phyloP scores from a whole-genome alignment of 2,113 vertebrate genomes.

The Clinocottus analis region DNA sequence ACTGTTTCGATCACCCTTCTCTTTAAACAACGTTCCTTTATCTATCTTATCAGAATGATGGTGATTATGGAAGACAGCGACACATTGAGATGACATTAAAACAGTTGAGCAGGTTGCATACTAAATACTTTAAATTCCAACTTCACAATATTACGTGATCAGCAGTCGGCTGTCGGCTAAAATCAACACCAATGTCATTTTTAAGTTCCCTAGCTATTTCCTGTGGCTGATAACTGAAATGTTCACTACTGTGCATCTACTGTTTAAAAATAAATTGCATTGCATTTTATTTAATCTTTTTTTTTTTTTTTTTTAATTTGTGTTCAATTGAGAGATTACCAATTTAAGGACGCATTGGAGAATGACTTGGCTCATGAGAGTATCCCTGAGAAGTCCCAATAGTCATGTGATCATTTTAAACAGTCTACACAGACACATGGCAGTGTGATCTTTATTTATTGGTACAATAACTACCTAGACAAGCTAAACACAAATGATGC shows the following conservation, averaged over 20 bases:
- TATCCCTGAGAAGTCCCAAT: conserved; percentile 37
- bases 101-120: conserved; percentile 1
- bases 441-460: conserved; percentile 39
- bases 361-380: conserved; percentile 43
- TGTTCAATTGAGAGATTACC: conserved; percentile 10
- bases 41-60: conserved; percentile 45
- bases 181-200: not conserved
- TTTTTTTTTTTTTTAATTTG: not conserved
- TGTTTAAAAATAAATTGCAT: not conserved
- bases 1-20: conserved; percentile 1
- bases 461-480: conserved; percentile 8
- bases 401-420: conserved; percentile 9
- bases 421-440: not conserved
- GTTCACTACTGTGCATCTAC: not conserved
- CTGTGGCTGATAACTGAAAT: not conserved
- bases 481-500: not conserved
- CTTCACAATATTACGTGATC: not conserved
- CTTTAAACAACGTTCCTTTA: conserved; percentile 52
- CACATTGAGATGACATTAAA: conserved; percentile 56
- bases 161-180: not conserved
- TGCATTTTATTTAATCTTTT: not conserved
- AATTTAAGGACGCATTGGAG: conserved; percentile 27
- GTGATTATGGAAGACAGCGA: conserved; percentile 32
- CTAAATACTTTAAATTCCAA: not conserved
- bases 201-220: not conserved